These are phyloP conservation scores for Cyclura pinguis DNA, from an alignment of 2,797 vertebrate species.

Conservation along the genomic window DNA sequence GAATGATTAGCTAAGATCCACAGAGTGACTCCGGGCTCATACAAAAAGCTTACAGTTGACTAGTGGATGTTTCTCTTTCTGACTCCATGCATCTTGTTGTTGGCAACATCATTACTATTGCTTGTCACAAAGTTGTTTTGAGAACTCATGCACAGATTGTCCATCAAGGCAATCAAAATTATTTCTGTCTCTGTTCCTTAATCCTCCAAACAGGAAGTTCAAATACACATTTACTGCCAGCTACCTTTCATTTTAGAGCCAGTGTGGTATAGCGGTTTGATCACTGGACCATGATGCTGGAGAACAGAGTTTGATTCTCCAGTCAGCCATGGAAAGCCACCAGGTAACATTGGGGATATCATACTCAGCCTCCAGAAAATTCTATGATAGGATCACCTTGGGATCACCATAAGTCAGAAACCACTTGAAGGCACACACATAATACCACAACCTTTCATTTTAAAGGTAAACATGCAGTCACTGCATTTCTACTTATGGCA, in stretches of 20 bases:
- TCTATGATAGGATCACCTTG: too few species aligned
- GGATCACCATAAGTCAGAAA: too few species aligned
- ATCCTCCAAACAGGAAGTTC: not conserved
- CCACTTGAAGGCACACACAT: too few species aligned
- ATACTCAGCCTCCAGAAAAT: too few species aligned
- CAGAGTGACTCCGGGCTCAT: not conserved
- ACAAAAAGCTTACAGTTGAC: not conserved
- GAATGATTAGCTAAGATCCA: not conserved
- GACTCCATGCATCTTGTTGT: not conserved
- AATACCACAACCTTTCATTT: not conserved
- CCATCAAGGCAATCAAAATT: not conserved
- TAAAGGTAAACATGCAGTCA: not conserved
- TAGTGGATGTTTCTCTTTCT: not conserved
- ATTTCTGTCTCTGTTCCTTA: not conserved
- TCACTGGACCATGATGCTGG: too few species aligned
- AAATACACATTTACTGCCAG: not conserved
- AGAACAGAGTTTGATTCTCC: too few species aligned
- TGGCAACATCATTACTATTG: too few species aligned
- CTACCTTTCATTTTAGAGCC: not conserved
- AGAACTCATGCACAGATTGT: not conserved
- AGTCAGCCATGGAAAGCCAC: too few species aligned
- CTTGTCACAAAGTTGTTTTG: too few species aligned
- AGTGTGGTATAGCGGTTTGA: too few species aligned
- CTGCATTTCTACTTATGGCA: not conserved
- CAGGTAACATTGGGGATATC: too few species aligned